Base-by-base conservation (phyloP, 2,113 vertebrate species). In the Fregata magnificens region DNA sequence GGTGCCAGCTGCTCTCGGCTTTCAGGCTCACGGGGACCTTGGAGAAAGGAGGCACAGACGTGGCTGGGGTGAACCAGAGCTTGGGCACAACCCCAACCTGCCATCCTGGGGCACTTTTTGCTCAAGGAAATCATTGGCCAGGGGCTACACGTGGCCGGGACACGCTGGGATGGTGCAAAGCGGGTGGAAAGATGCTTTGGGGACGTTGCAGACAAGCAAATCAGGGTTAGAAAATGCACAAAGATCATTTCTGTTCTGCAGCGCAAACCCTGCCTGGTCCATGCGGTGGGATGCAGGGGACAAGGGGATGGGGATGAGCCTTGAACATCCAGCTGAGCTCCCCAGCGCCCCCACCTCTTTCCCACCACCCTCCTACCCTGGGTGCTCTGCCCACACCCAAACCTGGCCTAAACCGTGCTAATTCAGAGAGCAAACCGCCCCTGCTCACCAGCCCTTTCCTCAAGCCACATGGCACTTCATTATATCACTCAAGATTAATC, bases 401-500 rank as follows among this genome's bases (percentile, higher is more conserved):
- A 38, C 55, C 42, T 44, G 44, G 11, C 45, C 50, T 10, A 52
- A 71, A 8, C 16, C 9, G 1, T 1, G 11, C 16, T 32, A 44
- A 66, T 58, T 34, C 45, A 21, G 53, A 8, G 20, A 40, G 4
- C 29, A 29, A 50, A 4, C 15, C 12, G 1, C 36, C 24, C 21
- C 28, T 0, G 42, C 61, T 78, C 50, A 0, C 28, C 70, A 49
- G 55, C 84, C 38, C 74, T 62, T 21, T 56, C 90, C 94, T 77
- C 69, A 14, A 53, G 81, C 70, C 9, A 9, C 31, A 2, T 26
- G 11, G 38, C 61, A 71, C 89, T 94, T 95, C 95, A 89, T 97
- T 89, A 94, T 40, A 88, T 86, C 86, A 38, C 91, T 89, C n/a
- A 74, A 78, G 86, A 95, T 95, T 95, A 86, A 97, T 96, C 89